phyloP scores from a whole-genome alignment of 1,140 invertebrate genomes.

The Elymnias hypermnestra region DNA sequence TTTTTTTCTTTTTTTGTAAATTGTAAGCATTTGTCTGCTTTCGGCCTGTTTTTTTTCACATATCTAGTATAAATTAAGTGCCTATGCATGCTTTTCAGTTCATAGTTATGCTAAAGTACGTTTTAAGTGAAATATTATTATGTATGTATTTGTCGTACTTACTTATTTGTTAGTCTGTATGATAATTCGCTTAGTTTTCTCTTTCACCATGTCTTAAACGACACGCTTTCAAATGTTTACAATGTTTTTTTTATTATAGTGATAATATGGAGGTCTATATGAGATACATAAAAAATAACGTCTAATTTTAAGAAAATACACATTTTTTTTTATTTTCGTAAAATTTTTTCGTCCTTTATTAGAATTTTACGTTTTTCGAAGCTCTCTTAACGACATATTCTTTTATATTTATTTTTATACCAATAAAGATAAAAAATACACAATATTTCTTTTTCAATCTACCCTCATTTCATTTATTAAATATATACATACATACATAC shows the following conservation, averaged over 20 bases:
- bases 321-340: too few species aligned
- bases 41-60: conserved; percentile 45
- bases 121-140: conserved; percentile 41
- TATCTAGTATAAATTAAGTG: conserved; percentile 40
- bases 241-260: conserved; percentile 52
- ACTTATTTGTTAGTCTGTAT: conserved; percentile 65
- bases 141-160: conserved; percentile 73
- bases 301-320: too few species aligned
- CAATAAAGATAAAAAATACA: too few species aligned
- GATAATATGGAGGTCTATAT: conserved; percentile 52
- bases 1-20: conserved; percentile 57
- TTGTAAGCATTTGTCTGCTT: conserved; percentile 76
- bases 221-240: conserved; percentile 75
- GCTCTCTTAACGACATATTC: too few species aligned
- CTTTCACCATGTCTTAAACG: conserved; percentile 51
- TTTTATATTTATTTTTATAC: too few species aligned
- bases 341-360: too few species aligned
- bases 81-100: conserved; percentile 75
- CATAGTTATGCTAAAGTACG: conserved; percentile 65
- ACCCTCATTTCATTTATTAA: too few species aligned
- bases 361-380: too few species aligned
- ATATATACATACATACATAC: too few species aligned
- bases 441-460: too few species aligned
- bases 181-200: conserved; percentile 51
- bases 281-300: too few species aligned